These are phyloP conservation scores for Lindbergichthys nudifrons DNA, from an alignment of 2,797 vertebrate species.

Conservation along the genomic window DNA sequence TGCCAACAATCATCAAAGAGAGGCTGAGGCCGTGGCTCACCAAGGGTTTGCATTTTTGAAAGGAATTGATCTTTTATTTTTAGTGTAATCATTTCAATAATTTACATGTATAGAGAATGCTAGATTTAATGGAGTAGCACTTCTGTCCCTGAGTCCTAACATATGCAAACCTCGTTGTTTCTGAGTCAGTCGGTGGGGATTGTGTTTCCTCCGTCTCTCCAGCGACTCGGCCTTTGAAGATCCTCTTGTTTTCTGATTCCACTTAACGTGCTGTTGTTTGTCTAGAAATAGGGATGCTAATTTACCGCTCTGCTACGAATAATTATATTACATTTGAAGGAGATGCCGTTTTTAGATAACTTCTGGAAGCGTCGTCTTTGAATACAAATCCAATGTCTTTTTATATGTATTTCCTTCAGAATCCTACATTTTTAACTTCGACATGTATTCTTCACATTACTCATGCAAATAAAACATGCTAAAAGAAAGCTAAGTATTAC, in stretches of 20 bases:
- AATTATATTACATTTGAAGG: constrained; percentile 14
- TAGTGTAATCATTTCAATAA: constrained; percentile 41
- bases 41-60: constrained; percentile 14
- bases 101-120: constrained; percentile 23
- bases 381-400: background rate
- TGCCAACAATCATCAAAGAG: constrained; percentile 37
- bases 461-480: no score
- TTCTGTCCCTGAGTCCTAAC: constrained; percentile 8
- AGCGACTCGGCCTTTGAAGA: constrained; percentile 54
- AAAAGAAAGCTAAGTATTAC: background rate
- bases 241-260: constrained; percentile 30
- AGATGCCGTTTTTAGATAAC: constrained; percentile 17
- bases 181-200: constrained; percentile 3
- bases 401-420: no score
- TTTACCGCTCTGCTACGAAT: constrained; percentile 27
- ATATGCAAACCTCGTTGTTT: constrained; percentile 11
- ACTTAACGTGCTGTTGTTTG: constrained; percentile 25
- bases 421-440: no score
- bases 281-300: constrained; percentile 35
- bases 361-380: constrained; percentile 9
- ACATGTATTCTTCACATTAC: no score
- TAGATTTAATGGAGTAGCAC: constrained; percentile 21
- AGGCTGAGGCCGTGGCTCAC: background rate
- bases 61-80: constrained; percentile 33
- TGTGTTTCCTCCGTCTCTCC: constrained; percentile 30